Conservation (phyloP, 1,140 invertebrate species). For the Choristoneura fumiferana region DNA sequence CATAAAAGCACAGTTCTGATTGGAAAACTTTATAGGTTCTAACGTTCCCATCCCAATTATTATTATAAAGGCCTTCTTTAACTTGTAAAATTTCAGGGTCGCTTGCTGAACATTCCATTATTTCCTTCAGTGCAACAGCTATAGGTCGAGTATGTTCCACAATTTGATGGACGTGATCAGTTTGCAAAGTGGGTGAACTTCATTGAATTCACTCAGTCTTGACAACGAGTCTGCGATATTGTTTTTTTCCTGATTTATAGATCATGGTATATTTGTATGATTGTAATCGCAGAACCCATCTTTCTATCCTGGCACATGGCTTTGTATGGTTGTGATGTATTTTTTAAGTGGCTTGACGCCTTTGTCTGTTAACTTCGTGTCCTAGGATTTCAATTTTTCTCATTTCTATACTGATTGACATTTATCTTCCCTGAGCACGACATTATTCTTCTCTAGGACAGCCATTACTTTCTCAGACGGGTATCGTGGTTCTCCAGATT, state of each 20-base stretch:
- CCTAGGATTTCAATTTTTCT: background rate
- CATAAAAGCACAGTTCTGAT: background rate
- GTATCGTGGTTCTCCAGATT: background rate
- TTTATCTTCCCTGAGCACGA: background rate
- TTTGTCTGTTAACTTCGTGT: background rate
- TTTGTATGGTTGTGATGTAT: constrained; percentile 3
- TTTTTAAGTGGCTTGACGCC: constrained; percentile 2
- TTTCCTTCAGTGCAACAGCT: background rate
- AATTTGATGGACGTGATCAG: background rate
- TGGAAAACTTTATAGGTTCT: background rate
- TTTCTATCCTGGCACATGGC: constrained; percentile 34
- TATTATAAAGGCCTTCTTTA: background rate
- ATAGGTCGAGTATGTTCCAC: background rate
- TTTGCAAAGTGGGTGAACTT: background rate
- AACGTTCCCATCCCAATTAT: background rate
- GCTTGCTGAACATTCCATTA: background rate
- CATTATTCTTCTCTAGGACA: background rate
- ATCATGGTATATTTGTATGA: constrained; percentile 44
- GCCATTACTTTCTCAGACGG: background rate
- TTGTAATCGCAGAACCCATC: constrained; percentile 24
- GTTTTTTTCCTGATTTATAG: constrained; percentile 49
- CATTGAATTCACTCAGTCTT: constrained; percentile 25
- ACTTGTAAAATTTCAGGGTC: background rate
- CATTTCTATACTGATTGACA: background rate
- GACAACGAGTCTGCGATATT: constrained; percentile 63